A percentile compares a stretch with the other conserved stretches of the same genome.
phyloP scores from a whole-genome alignment of 2,113 vertebrate species.

The Prochilodus magdalenae region DNA sequence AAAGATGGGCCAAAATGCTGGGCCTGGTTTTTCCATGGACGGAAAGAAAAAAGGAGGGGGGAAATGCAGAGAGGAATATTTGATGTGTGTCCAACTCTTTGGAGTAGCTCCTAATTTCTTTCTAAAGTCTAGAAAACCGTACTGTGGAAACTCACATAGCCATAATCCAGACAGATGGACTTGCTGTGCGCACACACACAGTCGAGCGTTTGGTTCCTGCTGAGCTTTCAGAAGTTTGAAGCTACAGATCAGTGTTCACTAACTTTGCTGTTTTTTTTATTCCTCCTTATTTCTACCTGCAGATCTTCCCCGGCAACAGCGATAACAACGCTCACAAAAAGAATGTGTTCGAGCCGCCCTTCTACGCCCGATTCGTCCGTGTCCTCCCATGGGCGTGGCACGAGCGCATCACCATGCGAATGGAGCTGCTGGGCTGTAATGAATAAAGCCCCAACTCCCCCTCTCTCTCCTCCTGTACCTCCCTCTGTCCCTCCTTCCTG shows the following conservation, averaged over 20 bases:
- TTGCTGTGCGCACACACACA: neutral
- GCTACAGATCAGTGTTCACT: neutral
- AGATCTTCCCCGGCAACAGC: conserved; percentile 91
- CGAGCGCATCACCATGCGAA: conserved; percentile 90
- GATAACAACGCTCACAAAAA: conserved; percentile 96
- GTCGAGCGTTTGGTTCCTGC: neutral
- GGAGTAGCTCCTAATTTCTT: neutral
- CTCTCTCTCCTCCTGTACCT: neutral
- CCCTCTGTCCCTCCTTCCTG: conserved; percentile 44
- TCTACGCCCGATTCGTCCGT: conserved; percentile 85
- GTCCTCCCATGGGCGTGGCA: conserved; percentile 93
- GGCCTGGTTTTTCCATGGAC: neutral
- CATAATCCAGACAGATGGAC: neutral
- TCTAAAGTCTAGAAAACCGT: neutral
- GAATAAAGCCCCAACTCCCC: conserved; percentile 65
- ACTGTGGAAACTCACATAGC: neutral
- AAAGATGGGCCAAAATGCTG: neutral
- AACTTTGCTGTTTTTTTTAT: neutral
- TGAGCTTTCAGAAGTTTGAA: neutral
- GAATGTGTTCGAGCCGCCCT: conserved; percentile 86
- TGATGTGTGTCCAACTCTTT: neutral
- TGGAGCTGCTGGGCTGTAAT: conserved; percentile 94
- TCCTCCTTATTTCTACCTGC: neutral
- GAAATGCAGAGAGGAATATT: neutral
- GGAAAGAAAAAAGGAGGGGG: neutral